Conservation (phyloP, 2,888 invertebrate genomes). For the Prosopocoilus inquinatus region DNA sequence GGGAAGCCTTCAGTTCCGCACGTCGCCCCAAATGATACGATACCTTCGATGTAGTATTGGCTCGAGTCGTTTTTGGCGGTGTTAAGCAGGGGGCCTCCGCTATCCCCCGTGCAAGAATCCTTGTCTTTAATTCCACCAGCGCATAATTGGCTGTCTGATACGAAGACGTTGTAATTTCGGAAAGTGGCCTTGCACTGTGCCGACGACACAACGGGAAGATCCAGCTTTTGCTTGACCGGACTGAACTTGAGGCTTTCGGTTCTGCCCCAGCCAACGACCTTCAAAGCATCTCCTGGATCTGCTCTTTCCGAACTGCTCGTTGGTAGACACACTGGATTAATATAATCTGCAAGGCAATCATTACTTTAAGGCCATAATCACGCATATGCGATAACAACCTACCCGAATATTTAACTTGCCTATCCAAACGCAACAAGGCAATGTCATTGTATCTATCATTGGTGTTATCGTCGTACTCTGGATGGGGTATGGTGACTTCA, state of each 20-base stretch:
- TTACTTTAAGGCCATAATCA: background rate
- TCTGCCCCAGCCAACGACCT: conserved; percentile 50
- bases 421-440: conserved; percentile 53
- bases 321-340: conserved; percentile 41
- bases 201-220: conserved; percentile 52
- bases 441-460: conserved; percentile 43
- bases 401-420: conserved; percentile 52
- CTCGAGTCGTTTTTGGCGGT: conserved; percentile 43
- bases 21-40: conserved; percentile 57
- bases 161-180: conserved; percentile 1
- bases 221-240: conserved; percentile 25
- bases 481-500: conserved; percentile 44
- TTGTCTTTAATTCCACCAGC: conserved; percentile 66
- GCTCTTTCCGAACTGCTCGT: conserved; percentile 30
- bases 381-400: conserved; percentile 13
- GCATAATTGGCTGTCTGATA: conserved; percentile 56
- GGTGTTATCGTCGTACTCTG: conserved; percentile 36
- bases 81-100: conserved; percentile 66
- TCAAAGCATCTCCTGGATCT: conserved; percentile 35
- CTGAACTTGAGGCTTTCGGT: conserved; percentile 29
- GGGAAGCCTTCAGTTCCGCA: conserved; percentile 57
- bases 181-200: conserved; percentile 4
- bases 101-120: conserved; percentile 62
- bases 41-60: conserved; percentile 52
- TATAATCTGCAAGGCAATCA: conserved; percentile 4